These are phyloP conservation scores for Coptodon rendalli DNA, from an alignment of 2,113 vertebrate species.

Conservation along the genomic window DNA sequence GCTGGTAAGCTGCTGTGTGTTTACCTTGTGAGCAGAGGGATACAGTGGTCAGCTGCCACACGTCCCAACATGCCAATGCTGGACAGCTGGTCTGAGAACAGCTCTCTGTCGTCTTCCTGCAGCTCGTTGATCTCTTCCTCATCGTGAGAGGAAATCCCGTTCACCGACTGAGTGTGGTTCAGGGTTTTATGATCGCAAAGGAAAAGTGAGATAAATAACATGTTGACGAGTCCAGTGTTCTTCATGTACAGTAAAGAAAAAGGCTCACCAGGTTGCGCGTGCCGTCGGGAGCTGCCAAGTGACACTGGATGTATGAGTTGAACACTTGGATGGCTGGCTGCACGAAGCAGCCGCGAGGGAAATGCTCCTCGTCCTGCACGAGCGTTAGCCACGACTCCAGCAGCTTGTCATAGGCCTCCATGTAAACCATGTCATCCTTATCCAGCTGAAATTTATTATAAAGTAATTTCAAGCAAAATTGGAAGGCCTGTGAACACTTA, in stretches of 20 bases:
- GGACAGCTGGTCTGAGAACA: slow-evolving; percentile 96
- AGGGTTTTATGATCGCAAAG: background rate
- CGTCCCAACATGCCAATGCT: slow-evolving; percentile 95
- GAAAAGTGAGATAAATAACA: background rate
- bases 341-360: slow-evolving; percentile 94
- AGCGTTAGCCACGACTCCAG: slow-evolving; percentile 96
- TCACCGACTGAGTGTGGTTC: slow-evolving; percentile 79
- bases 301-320: slow-evolving; percentile 98
- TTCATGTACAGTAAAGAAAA: background rate
- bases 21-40: slow-evolving; percentile 94
- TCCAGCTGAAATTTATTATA: slow-evolving; percentile 76
- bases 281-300: slow-evolving; percentile 94
- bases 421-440: slow-evolving; percentile 99
- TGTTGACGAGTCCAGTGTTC: background rate
- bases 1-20: background rate
- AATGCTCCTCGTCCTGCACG: slow-evolving; percentile 95
- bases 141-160: slow-evolving; percentile 90
- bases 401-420: slow-evolving; percentile 97
- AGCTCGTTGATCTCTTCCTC: slow-evolving; percentile 98
- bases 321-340: slow-evolving; percentile 98
- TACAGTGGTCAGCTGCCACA: slow-evolving; percentile 93
- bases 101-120: slow-evolving; percentile 94
- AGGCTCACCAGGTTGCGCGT: slow-evolving; percentile 95
- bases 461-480: background rate
- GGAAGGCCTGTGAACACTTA: background rate